Percentiles rank a stretch among this genome's conserved stretches.
phyloP scores from a whole-genome alignment of 2,797 vertebrate genomes.

The Amblyopsis hoosieri region DNA sequence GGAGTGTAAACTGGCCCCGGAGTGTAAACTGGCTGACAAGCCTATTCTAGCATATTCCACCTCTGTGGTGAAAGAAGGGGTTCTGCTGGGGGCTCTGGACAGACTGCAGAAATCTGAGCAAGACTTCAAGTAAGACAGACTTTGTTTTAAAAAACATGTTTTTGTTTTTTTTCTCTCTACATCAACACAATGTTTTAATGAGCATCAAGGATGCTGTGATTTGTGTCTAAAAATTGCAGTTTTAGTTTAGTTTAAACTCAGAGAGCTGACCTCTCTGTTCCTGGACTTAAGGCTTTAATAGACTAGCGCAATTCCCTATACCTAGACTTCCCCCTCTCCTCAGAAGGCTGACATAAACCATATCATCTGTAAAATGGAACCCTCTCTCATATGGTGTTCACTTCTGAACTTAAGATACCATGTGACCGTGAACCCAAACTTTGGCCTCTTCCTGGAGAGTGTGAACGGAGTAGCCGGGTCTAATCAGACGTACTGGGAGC shows the following conservation, averaged over 20 bases:
- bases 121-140: slow-evolving; percentile 59
- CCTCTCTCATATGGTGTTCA: not conserved
- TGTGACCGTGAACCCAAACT: slow-evolving; percentile 57
- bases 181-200: too few relatives aligned
- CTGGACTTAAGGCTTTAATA: too few relatives aligned
- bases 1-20: slow-evolving; percentile 47
- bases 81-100: slow-evolving; percentile 67
- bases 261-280: too few relatives aligned
- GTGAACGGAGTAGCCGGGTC: slow-evolving; percentile 69
- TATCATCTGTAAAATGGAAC: slow-evolving; percentile 8
- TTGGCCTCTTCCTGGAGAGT: slow-evolving; percentile 62
- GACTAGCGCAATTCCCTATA: too few relatives aligned
- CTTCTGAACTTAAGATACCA: slow-evolving; percentile 54
- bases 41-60: slow-evolving; percentile 39
- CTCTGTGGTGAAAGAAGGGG: slow-evolving; percentile 56
- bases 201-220: too few relatives aligned
- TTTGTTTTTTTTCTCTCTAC: slow-evolving; percentile 1
- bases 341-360: not conserved
- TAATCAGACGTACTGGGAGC: slow-evolving; percentile 72
- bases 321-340: not conserved
- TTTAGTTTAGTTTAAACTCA: too few relatives aligned
- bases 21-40: slow-evolving; percentile 49
- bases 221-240: too few relatives aligned
- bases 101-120: slow-evolving; percentile 56
- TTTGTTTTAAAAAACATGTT: not conserved